These are phyloP conservation scores for Bos indicus DNA, from an alignment of 2,113 vertebrate genomes.

Conservation along the genomic window DNA sequence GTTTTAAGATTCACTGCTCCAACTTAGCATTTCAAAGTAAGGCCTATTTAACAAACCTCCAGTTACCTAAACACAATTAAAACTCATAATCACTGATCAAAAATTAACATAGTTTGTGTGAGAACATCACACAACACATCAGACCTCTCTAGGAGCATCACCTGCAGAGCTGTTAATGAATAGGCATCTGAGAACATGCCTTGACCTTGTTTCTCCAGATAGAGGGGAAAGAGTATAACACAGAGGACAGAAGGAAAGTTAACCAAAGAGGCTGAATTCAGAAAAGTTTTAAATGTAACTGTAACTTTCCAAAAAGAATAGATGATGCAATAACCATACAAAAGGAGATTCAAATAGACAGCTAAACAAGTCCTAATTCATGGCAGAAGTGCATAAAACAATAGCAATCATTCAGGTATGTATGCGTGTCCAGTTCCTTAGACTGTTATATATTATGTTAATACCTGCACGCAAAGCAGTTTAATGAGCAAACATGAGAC, in stretches of 20 bases:
- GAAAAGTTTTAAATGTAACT: not conserved
- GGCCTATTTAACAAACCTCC: slow-evolving; percentile 49
- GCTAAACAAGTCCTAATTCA: not conserved
- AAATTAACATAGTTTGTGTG: slow-evolving; percentile 64
- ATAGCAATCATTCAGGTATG: not conserved
- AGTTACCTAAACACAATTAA: slow-evolving; percentile 69
- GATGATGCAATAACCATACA: not conserved
- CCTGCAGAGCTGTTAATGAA: slow-evolving; percentile 73
- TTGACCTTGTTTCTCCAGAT: slow-evolving; percentile 67
- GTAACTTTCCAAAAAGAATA: not conserved
- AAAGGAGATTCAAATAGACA: not conserved
- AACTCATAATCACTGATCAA: slow-evolving; percentile 64
- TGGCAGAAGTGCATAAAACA: not conserved
- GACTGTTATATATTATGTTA: not conserved
- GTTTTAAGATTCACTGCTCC: slow-evolving; percentile 38
- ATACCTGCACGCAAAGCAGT: not conserved
- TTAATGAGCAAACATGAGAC: not conserved
- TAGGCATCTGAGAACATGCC: slow-evolving; percentile 37
- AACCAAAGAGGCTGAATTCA: not conserved
- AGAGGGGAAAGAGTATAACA: slow-evolving; percentile 56
- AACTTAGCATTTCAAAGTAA: slow-evolving; percentile 66
- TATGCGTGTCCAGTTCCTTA: not conserved
- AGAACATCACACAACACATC: slow-evolving; percentile 65
- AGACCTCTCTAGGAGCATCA: slow-evolving; percentile 50
- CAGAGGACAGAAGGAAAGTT: slow-evolving; percentile 21